A percentile compares a stretch with the other conserved stretches of the same genome.
Evolutionary conservation across 2,888 invertebrate genomes (phyloP).

Genomic region (Baccha elongata): DNA sequence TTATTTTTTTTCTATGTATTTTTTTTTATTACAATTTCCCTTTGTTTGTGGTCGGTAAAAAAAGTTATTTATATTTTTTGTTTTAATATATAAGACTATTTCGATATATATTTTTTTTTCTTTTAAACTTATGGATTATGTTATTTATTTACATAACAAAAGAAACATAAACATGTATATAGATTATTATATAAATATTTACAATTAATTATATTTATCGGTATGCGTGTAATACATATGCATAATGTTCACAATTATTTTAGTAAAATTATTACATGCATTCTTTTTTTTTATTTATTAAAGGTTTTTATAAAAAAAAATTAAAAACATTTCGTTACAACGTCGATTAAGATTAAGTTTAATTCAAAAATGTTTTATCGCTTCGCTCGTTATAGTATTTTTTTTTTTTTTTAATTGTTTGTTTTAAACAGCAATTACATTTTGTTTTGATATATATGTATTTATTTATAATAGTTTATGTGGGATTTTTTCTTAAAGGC

Average conservation of each 20-base stretch:
- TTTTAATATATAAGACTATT: slow-evolving; percentile 65
- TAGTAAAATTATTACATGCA: slow-evolving; percentile 43
- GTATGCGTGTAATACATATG: slow-evolving; percentile 57
- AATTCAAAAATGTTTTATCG: slow-evolving; percentile 48
- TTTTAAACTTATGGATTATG: slow-evolving; percentile 49
- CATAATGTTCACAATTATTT: slow-evolving; percentile 50
- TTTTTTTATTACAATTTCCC: slow-evolving; percentile 42
- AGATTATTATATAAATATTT: slow-evolving; percentile 63
- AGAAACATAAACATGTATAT: slow-evolving; percentile 43
- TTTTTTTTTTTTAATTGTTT: slow-evolving; percentile 18
- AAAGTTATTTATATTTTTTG: slow-evolving; percentile 45
- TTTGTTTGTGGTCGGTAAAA: slow-evolving; percentile 62
- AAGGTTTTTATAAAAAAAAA: slow-evolving; percentile 36
- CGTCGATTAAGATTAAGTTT: slow-evolving; percentile 59
- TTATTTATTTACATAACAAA: slow-evolving; percentile 67
- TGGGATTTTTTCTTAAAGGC: slow-evolving; percentile 60
- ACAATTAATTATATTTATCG: slow-evolving; percentile 64
- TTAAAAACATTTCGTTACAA: slow-evolving; percentile 53
- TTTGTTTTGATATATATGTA: slow-evolving; percentile 41
- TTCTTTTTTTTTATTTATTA: slow-evolving; percentile 25
- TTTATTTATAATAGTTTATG: slow-evolving; percentile 28
- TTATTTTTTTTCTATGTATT: slow-evolving; percentile 15
- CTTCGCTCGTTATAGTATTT: slow-evolving; percentile 31
- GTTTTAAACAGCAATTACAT: slow-evolving; percentile 57
- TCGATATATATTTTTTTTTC: slow-evolving; percentile 44